Evolutionary conservation across 2,113 vertebrate genomes (phyloP).

Genomic region (Zootoca vivipara): DNA sequence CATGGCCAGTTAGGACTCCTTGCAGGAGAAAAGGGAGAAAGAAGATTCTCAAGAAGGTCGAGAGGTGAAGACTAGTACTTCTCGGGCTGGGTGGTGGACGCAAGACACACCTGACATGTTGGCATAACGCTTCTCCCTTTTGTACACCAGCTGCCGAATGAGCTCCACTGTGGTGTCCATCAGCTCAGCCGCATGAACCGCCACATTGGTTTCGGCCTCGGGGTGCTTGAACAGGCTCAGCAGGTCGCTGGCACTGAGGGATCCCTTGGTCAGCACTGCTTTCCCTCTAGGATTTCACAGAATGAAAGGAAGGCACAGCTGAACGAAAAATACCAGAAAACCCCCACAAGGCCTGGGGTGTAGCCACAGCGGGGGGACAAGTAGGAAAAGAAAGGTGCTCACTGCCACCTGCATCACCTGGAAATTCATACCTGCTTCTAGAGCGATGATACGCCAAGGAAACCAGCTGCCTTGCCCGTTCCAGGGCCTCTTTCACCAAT

Average conservation of each 20-base stretch:
- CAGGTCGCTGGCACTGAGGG: slow-evolving; percentile 78
- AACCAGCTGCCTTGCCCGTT: slow-evolving; percentile 1
- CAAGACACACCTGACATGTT: slow-evolving; percentile 66
- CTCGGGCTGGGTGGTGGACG: neutral
- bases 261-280: slow-evolving; percentile 70
- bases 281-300: slow-evolving; percentile 67
- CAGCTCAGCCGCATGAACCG: slow-evolving; percentile 77
- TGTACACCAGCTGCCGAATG: slow-evolving; percentile 84
- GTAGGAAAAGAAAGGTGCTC: neutral
- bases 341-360: neutral
- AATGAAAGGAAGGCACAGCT: neutral
- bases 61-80: neutral
- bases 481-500: neutral
- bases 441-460: neutral
- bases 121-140: slow-evolving; percentile 60
- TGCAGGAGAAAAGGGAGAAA: slow-evolving; percentile 1
- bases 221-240: slow-evolving; percentile 81
- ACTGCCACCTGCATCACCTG: neutral
- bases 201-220: slow-evolving; percentile 69
- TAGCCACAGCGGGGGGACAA: neutral
- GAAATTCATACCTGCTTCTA: neutral
- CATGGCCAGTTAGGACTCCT: slow-evolving; percentile 74
- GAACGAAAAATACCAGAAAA: neutral
- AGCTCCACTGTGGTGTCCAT: slow-evolving; percentile 81
- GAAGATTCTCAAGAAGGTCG: neutral